Evolutionary conservation across 2,888 invertebrate genomes (phyloP), one percentile per base, ranked within the genome.

Genomic region (Pegoplata infirma): DNA sequence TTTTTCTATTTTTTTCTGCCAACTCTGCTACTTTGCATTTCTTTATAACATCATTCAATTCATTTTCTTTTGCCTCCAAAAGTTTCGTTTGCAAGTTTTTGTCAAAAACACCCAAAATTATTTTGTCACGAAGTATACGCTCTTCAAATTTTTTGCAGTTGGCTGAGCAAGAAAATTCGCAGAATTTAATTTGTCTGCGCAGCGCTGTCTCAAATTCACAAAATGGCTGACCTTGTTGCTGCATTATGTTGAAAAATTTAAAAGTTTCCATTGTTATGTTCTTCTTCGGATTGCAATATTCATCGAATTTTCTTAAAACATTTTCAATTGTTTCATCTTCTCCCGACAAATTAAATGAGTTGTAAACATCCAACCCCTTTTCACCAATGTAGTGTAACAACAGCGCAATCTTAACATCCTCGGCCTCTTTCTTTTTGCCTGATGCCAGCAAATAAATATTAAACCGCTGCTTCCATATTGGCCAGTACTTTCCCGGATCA

Each of bases 181-280:
- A 67, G 5, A 46, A 55, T 56, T 67, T 53, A 28, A 46, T 56
- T n/a, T 67, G 67, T n/a, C 28, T 67, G 44, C 32, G 46, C 46
- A 67, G 46, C n/a, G 23, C 56, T 12, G 46, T 67, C 19, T 55
- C 19, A n/a, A 67, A 67, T n/a, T 67, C 56, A 46, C 28, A 55
- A 67, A 67, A 67, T 25, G 67, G 44, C 67, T 67, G 56, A 53
- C 56, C 56, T 5, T 47, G 17, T 28, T 67, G 55, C 8, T 67
- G 67, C 14, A 12, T 8, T 25, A 67, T 67, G n/a, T 32, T 67
- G 6, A 53, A 55, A 47, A 67, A 56, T 14, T 67, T 67, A 1
- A 67, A 67, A 10, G 47, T 56, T 16, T 67, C 25, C 25, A 25
- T 25, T 25, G 25, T 25, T 3, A 25, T n/a, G n/a, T n/a, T n/a